Evolutionary conservation across 92 coral and sea anemone genomes (phyloP).

Genomic region (Porites cylindrica): DNA sequence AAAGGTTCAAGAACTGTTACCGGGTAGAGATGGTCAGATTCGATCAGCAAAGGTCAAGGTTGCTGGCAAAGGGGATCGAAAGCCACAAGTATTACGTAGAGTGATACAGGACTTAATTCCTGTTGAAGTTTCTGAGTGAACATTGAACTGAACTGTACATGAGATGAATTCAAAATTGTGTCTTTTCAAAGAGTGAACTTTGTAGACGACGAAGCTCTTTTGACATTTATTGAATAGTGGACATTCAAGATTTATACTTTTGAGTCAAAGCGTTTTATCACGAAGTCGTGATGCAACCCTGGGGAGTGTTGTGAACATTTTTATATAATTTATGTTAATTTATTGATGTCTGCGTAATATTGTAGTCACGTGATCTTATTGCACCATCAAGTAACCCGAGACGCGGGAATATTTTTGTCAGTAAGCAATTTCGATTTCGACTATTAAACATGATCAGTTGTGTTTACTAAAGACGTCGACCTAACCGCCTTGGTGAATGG

Average conservation of each 20-base stretch:
- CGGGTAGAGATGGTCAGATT: slow-evolving; percentile 30
- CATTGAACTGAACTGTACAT: too few relatives aligned
- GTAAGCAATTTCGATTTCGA: too few relatives aligned
- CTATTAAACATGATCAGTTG: too few relatives aligned
- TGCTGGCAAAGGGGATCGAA: slow-evolving; percentile 20
- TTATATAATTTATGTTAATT: too few relatives aligned
- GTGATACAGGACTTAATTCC: slow-evolving; percentile 45
- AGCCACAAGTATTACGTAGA: slow-evolving; percentile 27
- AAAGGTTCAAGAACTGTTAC: slow-evolving; percentile 26
- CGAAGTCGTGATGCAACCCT: slow-evolving; percentile 2
- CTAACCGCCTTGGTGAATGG: too few relatives aligned
- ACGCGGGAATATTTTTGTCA: not conserved
- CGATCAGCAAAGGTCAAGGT: slow-evolving; percentile 41
- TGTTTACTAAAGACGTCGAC: too few relatives aligned
- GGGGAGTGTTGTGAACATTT: slow-evolving; percentile 6
- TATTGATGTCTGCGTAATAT: not conserved
- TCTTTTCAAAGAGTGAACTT: too few relatives aligned
- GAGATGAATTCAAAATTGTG: not conserved
- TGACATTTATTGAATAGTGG: not conserved
- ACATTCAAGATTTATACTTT: not conserved
- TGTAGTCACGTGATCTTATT: not conserved
- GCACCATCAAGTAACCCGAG: not conserved
- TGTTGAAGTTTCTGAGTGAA: slow-evolving; percentile 22
- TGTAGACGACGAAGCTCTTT: not conserved
- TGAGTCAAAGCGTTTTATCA: not conserved